A percentile compares a stretch with the other conserved stretches of the same genome.
Conservation (phyloP, 2,797 vertebrate species). For the Gobio occitaniae region DNA sequence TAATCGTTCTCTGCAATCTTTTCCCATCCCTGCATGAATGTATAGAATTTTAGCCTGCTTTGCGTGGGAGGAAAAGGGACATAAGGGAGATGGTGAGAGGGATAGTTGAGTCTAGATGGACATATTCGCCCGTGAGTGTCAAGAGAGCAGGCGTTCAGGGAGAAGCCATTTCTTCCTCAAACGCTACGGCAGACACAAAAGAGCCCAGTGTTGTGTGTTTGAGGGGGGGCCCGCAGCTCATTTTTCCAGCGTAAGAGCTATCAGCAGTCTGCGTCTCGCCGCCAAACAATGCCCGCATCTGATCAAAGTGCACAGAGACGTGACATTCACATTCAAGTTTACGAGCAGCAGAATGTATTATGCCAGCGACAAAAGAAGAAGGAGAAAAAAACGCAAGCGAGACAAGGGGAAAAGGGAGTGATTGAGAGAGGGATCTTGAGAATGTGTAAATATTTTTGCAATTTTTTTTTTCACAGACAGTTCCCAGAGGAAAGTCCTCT, state of each 20-base stretch:
- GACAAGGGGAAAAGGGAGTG: neutral
- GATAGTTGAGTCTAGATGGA: conserved; percentile 47
- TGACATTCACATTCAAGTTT: conserved; percentile 78
- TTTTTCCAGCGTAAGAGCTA: conserved; percentile 81
- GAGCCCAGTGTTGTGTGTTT: conserved; percentile 75
- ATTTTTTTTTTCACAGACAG: neutral
- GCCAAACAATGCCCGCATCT: conserved; percentile 78
- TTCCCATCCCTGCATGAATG: conserved; percentile 26
- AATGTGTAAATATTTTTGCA: conserved; percentile 49
- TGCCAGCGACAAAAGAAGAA: conserved; percentile 57
- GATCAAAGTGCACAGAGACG: conserved; percentile 85
- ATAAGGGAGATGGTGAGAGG: conserved; percentile 20
- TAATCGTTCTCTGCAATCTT: conserved; percentile 49
- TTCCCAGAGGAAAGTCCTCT: conserved; percentile 25
- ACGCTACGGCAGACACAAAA: conserved; percentile 72
- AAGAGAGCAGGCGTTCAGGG: conserved; percentile 31
- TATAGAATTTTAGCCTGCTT: conserved; percentile 38
- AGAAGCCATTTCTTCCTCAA: conserved; percentile 36
- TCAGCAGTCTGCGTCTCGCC: conserved; percentile 71
- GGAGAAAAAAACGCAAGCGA: conserved; percentile 51
- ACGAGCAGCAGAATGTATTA: conserved; percentile 66
- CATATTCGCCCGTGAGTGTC: conserved; percentile 21
- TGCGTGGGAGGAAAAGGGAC: conserved; percentile 30
- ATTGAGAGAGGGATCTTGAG: conserved; percentile 30
- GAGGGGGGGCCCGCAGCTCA: conserved; percentile 81